These are phyloP conservation scores for Neopelma chrysocephalum DNA, from an alignment of 2,797 vertebrate genomes.

Conservation along the genomic window DNA sequence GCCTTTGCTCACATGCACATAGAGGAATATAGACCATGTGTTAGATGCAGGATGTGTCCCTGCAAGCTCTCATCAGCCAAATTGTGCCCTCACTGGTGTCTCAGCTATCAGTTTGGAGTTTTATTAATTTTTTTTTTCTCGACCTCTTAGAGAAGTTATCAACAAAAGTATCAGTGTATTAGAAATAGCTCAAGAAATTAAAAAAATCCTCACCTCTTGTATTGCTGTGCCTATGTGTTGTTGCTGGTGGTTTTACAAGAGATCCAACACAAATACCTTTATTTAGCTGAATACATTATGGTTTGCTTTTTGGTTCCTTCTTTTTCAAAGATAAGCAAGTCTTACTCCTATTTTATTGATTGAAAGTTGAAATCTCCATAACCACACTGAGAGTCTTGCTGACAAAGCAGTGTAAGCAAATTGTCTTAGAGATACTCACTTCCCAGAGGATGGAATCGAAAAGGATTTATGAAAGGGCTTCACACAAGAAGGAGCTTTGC, in stretches of 20 bases:
- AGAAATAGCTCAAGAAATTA: background rate
- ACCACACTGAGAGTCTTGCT: background rate
- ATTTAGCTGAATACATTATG: background rate
- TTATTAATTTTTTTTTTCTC: background rate
- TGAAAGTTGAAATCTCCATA: background rate
- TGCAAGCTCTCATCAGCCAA: background rate
- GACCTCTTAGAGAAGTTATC: background rate
- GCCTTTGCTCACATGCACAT: background rate
- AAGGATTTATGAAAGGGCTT: background rate
- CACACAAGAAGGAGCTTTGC: background rate
- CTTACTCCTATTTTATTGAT: background rate
- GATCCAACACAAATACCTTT: background rate
- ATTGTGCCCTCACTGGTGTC: background rate
- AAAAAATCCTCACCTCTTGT: background rate
- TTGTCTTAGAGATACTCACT: background rate
- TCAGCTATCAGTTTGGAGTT: background rate
- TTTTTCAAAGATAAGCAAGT: background rate
- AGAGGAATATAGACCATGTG: accelerated
- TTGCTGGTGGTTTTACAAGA: background rate
- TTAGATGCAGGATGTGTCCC: background rate
- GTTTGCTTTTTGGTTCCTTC: background rate
- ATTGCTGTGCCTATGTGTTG: background rate
- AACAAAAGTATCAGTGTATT: background rate
- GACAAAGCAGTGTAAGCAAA: slow-evolving; percentile 11
- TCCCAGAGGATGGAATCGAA: background rate